A percentile compares a stretch with the other conserved stretches of the same genome.
phyloP scores from a whole-genome alignment of 2,888 invertebrate genomes.

The Aelia acuminata region DNA sequence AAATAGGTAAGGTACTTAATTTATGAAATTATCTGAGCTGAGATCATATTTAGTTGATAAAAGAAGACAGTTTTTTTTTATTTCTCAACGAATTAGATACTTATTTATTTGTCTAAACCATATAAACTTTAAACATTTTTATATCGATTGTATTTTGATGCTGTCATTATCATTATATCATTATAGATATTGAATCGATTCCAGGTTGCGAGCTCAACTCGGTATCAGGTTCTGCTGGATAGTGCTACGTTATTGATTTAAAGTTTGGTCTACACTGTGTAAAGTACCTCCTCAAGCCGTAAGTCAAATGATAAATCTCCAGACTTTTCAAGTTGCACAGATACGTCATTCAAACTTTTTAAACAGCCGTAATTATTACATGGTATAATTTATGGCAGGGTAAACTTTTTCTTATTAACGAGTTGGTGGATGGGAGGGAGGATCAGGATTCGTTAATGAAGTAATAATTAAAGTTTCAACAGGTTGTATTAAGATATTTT shows the following conservation, averaged over 20 bases:
- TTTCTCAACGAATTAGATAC: no score
- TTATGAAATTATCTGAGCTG: no score
- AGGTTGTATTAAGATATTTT: background rate
- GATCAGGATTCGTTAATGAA: background rate
- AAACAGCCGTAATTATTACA: slow-evolving; percentile 10
- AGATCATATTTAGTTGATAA: no score
- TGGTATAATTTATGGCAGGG: slow-evolving; percentile 9
- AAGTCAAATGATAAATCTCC: slow-evolving; percentile 34
- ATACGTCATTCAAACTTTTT: slow-evolving; percentile 39
- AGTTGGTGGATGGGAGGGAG: background rate
- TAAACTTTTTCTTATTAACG: slow-evolving; percentile 39
- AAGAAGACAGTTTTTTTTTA: no score
- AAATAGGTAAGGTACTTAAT: no score
- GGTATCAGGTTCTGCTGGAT: slow-evolving; percentile 1
- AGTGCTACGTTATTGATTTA: slow-evolving; percentile 47
- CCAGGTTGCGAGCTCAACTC: background rate
- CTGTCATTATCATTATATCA: background rate
- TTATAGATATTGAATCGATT: background rate
- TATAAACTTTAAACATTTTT: background rate
- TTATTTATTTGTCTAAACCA: no score
- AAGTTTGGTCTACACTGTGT: slow-evolving; percentile 2
- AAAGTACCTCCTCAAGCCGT: slow-evolving; percentile 10
- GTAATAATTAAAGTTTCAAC: slow-evolving; percentile 5
- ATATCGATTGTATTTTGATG: background rate
- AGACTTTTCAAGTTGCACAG: slow-evolving; percentile 23